phyloP scores from a whole-genome alignment of 2,113 vertebrate species.

The Bambusicola thoracicus region DNA sequence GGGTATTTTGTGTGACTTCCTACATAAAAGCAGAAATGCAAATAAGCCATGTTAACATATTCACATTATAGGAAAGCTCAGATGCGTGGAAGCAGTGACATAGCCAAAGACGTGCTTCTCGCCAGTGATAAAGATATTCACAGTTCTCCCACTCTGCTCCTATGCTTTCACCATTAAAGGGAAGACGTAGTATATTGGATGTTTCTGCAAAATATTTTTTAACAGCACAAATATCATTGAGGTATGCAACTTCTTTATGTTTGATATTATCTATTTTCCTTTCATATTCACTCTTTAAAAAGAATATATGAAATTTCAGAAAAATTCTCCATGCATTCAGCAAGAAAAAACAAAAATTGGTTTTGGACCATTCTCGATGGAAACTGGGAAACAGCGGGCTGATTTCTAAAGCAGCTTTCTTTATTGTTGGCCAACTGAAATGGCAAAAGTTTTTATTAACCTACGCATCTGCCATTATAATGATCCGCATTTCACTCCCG shows the following conservation, averaged over 20 bases:
- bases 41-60: constrained; percentile 21
- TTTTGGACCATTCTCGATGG: background rate
- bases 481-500: background rate
- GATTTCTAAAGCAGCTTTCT: constrained; percentile 34
- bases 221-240: background rate
- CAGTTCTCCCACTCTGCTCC: background rate
- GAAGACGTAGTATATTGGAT: background rate
- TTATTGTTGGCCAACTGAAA: constrained; percentile 23
- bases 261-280: constrained; percentile 35
- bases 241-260: background rate
- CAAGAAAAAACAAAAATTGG: background rate
- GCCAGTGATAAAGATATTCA: constrained; percentile 13
- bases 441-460: constrained; percentile 49
- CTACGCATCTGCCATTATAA: constrained; percentile 33
- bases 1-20: constrained; percentile 32
- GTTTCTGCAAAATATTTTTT: constrained; percentile 12
- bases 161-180: constrained; percentile 44
- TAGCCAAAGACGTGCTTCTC: background rate
- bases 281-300: constrained; percentile 9
- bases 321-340: background rate
- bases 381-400: constrained; percentile 21
- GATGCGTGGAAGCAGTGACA: background rate
- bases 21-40: constrained; percentile 53
- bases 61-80: background rate
- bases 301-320: background rate